phyloP scores from a whole-genome alignment of 30 jellyfish, hydroid and myxozoan genomes.

The Catostylus mosaicus region DNA sequence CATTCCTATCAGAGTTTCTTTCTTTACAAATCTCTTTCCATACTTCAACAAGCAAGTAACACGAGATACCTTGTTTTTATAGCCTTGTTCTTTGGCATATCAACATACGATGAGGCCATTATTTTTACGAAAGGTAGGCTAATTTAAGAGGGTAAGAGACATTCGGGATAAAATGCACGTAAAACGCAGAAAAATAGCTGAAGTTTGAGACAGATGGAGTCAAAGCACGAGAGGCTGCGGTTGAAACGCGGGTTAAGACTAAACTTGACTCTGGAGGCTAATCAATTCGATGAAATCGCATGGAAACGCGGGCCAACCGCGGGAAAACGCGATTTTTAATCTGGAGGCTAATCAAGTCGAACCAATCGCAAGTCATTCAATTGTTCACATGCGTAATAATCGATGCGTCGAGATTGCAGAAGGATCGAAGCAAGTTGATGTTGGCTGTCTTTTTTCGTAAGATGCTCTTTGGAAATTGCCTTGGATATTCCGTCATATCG shows the following conservation, averaged over 20 bases:
- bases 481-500: slow-evolving; percentile 44
- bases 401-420: slow-evolving; percentile 74
- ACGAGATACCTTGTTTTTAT: too few species aligned
- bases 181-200: too few species aligned
- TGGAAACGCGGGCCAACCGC: not conserved
- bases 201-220: too few species aligned
- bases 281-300: slow-evolving; percentile 16
- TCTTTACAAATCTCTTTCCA: too few species aligned
- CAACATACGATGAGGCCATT: too few species aligned
- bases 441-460: slow-evolving; percentile 76
- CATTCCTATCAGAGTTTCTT: too few species aligned
- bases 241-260: slow-evolving; percentile 21
- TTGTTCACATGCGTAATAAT: slow-evolving; percentile 82
- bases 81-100: too few species aligned
- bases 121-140: too few species aligned
- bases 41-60: too few species aligned
- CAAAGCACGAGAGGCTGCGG: slow-evolving; percentile 5
- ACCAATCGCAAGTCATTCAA: slow-evolving; percentile 69
- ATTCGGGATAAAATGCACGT: too few species aligned
- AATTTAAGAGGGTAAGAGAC: too few species aligned
- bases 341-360: slow-evolving; percentile 64
- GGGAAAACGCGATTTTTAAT: slow-evolving; percentile 30
- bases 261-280: slow-evolving; percentile 49
- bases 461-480: slow-evolving; percentile 39
- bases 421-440: slow-evolving; percentile 43